These are phyloP conservation scores for Thereva nobilitata DNA, from an alignment of 2,888 invertebrate species.

Conservation along the genomic window DNA sequence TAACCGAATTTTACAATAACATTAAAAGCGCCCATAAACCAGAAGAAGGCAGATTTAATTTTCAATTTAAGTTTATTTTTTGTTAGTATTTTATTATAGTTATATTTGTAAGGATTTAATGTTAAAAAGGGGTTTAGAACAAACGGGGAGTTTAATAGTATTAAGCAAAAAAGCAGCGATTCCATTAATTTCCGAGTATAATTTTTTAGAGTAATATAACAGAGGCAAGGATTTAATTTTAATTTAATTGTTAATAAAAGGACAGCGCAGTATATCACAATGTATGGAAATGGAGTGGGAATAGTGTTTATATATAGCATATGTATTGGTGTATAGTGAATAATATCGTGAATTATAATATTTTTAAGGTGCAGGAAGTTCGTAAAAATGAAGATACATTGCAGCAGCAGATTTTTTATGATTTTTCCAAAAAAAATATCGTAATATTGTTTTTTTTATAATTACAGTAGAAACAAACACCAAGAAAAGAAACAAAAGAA, in stretches of 20 bases:
- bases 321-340: too few species aligned
- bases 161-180: too few species aligned
- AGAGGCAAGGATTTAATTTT: too few species aligned
- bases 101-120: not conserved
- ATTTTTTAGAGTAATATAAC: too few species aligned
- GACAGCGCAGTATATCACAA: too few species aligned
- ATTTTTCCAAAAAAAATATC: not conserved
- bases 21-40: conserved; percentile 30
- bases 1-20: not conserved
- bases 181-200: too few species aligned
- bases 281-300: too few species aligned
- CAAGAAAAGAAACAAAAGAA: conserved; percentile 30
- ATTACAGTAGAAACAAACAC: conserved; percentile 26
- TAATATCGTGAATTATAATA: too few species aligned
- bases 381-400: conserved; percentile 16
- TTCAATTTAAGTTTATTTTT: conserved; percentile 5
- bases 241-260: too few species aligned
- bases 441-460: conserved; percentile 13
- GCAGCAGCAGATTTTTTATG: conserved; percentile 20
- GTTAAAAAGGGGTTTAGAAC: not conserved
- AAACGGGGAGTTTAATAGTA: too few species aligned
- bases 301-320: too few species aligned
- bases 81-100: conserved; percentile 13
- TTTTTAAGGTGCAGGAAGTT: conserved; percentile 5
- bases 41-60: conserved; percentile 29